Percentiles rank a stretch among this genome's conserved stretches.
Evolutionary conservation across 1,140 invertebrate genomes (phyloP).

Genomic region (Brachionus paranguensis): DNA sequence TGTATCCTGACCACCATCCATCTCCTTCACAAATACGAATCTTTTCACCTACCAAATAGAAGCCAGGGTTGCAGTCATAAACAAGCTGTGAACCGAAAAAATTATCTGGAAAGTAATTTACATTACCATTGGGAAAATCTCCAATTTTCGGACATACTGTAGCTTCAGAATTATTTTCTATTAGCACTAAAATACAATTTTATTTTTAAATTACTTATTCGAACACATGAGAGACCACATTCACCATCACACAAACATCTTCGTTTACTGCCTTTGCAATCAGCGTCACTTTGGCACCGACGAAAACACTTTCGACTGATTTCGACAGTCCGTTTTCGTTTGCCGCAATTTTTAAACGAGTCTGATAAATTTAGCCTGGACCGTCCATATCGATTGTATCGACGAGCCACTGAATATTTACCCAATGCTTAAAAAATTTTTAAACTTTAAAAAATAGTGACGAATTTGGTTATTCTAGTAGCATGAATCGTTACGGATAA

Average conservation of each 20-base stretch:
- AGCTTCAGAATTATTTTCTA: not conserved
- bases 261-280: conserved; percentile 92
- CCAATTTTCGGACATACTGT: conserved; percentile 28
- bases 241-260: conserved; percentile 90
- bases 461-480: too few species aligned
- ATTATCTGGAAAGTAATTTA: conserved; percentile 45
- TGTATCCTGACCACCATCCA: conserved; percentile 54
- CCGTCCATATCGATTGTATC: not conserved
- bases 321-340: conserved; percentile 33
- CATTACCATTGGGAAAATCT: conserved; percentile 35
- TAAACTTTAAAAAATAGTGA: too few species aligned
- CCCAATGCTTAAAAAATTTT: not conserved
- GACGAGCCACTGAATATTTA: not conserved
- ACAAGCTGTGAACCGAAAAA: conserved; percentile 52
- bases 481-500: too few species aligned
- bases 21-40: conserved; percentile 56
- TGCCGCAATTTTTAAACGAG: not conserved
- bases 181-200: not conserved
- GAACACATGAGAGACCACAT: conserved; percentile 93
- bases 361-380: not conserved
- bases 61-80: conserved; percentile 56
- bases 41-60: conserved; percentile 51
- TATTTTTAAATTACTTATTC: conserved; percentile 62
- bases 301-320: conserved; percentile 65
- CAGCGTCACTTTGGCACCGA: conserved; percentile 84